Percentiles rank a stretch among this genome's conserved stretches.
These are phyloP conservation scores for Pyrocoelia pectoralis DNA, from an alignment of 2,888 invertebrate species.

Conservation along the genomic window DNA sequence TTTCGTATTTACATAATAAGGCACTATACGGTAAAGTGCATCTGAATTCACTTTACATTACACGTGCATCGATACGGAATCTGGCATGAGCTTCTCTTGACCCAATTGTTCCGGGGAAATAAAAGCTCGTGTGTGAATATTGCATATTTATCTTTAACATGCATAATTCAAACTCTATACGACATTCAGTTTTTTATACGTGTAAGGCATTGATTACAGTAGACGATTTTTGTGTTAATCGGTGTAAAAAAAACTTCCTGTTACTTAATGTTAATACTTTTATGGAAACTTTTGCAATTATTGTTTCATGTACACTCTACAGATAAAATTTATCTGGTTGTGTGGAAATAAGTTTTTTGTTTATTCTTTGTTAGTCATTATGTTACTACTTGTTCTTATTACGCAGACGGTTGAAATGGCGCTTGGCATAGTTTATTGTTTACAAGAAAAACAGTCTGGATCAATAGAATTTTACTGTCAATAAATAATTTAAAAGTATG, in stretches of 20 bases:
- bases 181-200: neutral
- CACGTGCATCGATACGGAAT: neutral
- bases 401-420: neutral
- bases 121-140: neutral
- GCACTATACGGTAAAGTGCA: neutral
- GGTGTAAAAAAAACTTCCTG: no score
- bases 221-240: no score
- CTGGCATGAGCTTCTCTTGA: neutral
- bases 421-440: no score
- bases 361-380: neutral
- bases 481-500: neutral
- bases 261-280: no score
- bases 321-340: neutral
- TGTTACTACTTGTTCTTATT: neutral
- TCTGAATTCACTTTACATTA: no score
- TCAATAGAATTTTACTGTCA: no score
- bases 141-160: no score
- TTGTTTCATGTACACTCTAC: neutral
- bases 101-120: neutral
- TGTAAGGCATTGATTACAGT: no score
- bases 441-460: no score
- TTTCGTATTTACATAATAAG: no score
- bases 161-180: neutral
- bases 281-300: neutral
- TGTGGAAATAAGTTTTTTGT: neutral